Conservation (phyloP, 1,140 invertebrate genomes). For the Drosophila gunungcola region DNA sequence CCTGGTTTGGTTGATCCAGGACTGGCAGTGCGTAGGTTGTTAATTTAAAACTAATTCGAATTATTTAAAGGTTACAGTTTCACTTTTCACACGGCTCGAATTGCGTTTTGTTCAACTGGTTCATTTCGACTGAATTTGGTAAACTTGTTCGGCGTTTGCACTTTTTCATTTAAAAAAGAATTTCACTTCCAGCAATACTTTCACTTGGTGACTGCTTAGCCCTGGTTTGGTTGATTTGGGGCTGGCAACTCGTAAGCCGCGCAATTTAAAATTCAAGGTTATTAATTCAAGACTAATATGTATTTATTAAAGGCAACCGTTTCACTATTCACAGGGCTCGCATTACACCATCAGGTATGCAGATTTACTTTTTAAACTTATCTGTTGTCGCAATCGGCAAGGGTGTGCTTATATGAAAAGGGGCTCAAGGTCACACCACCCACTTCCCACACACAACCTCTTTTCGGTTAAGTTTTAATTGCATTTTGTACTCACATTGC, state of each 20-base stretch:
- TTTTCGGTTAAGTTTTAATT: conserved; percentile 48
- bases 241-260: background rate
- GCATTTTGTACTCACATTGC: conserved; percentile 79
- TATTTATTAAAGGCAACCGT: no score
- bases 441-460: conserved; percentile 3
- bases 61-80: no score
- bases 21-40: background rate
- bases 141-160: background rate
- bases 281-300: no score
- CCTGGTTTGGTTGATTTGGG: background rate
- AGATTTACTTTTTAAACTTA: no score
- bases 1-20: background rate
- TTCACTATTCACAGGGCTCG: no score
- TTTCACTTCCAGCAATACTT: background rate
- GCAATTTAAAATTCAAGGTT: background rate
- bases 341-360: no score
- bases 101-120: background rate
- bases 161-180: conserved; percentile 8
- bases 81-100: background rate
- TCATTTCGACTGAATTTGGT: background rate
- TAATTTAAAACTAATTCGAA: no score
- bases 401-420: conserved; percentile 25
- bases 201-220: background rate
- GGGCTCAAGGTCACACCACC: conserved; percentile 41
- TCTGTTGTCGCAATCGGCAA: background rate